Conservation (phyloP, 1,140 invertebrate species). For the Drosophila pseudoananassae region DNA sequence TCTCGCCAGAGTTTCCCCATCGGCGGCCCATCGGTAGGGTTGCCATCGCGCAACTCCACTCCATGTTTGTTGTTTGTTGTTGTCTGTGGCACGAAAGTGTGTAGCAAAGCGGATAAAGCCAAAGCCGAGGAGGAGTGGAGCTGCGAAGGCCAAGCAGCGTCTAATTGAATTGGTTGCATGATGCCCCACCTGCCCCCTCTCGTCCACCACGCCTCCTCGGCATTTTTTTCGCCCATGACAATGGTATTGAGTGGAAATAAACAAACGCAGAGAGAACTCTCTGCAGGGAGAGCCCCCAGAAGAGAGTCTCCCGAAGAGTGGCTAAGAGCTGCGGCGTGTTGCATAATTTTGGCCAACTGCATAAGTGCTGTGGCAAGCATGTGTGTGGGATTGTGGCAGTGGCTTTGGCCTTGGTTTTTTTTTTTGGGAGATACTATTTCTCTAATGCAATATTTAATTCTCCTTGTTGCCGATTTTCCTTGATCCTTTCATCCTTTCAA, state of each 20-base stretch:
- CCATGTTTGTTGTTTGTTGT: slow-evolving; percentile 50
- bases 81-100: slow-evolving; percentile 64
- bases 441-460: neutral
- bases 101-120: slow-evolving; percentile 15
- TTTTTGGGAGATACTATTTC: neutral
- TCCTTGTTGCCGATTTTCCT: neutral
- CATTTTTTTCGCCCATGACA: slow-evolving; percentile 62
- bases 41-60: slow-evolving; percentile 55
- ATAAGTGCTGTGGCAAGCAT: slow-evolving; percentile 23
- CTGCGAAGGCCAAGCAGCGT: slow-evolving; percentile 57
- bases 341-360: slow-evolving; percentile 75
- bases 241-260: slow-evolving; percentile 74
- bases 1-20: slow-evolving; percentile 37
- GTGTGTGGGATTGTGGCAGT: slow-evolving; percentile 49
- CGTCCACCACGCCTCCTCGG: neutral
- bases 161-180: slow-evolving; percentile 79
- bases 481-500: neutral
- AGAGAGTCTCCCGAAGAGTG: slow-evolving; percentile 20
- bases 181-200: slow-evolving; percentile 17
- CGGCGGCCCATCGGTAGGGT: slow-evolving; percentile 27
- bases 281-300: slow-evolving; percentile 35
- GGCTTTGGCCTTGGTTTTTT: slow-evolving; percentile 72
- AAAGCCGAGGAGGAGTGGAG: slow-evolving; percentile 32
- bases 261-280: slow-evolving; percentile 8
- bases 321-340: slow-evolving; percentile 52